These are phyloP conservation scores for Pseudococcus viburni DNA, from an alignment of 2,888 invertebrate species.

Conservation along the genomic window DNA sequence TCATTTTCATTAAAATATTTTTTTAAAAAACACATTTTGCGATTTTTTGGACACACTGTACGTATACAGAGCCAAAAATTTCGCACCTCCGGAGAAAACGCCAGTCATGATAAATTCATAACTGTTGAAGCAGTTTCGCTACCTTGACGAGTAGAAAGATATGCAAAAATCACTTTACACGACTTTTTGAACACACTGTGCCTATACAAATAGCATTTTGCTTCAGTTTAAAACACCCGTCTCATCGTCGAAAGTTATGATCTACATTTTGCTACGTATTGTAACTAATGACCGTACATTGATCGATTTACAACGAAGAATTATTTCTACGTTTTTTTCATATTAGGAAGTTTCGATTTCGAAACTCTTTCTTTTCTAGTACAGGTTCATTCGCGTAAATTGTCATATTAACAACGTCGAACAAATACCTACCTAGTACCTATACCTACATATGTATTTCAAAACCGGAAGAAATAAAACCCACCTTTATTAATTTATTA, in stretches of 20 bases:
- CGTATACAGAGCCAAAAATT: no score
- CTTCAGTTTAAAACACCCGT: neutral
- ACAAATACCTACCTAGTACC: neutral
- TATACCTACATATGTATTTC: neutral
- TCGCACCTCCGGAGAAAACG: no score
- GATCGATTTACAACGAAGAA: neutral
- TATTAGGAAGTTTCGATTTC: conserved; percentile 1
- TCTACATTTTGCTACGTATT: neutral
- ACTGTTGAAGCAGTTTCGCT: no score
- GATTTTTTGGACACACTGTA: no score
- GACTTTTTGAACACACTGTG: no score
- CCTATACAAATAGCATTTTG: neutral
- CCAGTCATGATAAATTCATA: no score
- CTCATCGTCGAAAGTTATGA: conserved; percentile 22
- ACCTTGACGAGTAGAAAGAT: no score
- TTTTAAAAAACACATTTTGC: no score
- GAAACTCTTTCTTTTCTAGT: neutral
- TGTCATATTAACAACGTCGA: neutral
- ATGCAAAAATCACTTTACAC: no score
- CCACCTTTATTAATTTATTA: neutral
- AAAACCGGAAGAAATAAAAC: neutral
- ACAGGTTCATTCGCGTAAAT: no score
- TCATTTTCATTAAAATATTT: no score
- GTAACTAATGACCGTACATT: neutral
- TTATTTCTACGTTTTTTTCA: neutral